Percentiles rank a stretch among this genome's conserved stretches.
Evolutionary conservation across 2,888 invertebrate genomes (phyloP).

Genomic region (Protophormia terraenovae): DNA sequence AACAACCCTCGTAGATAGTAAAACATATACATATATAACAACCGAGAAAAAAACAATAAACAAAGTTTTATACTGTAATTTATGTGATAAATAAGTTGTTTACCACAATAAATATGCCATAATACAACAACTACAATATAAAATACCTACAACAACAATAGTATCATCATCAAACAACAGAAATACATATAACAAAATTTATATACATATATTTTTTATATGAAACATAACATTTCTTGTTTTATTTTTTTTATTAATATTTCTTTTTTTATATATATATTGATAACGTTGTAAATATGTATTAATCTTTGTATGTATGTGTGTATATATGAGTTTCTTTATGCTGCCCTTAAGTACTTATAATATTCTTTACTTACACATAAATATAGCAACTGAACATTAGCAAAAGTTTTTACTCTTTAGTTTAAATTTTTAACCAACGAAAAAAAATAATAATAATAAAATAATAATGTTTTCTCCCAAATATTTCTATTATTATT

Average conservation of each 20-base stretch:
- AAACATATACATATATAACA: neutral
- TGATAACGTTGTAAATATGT: neutral
- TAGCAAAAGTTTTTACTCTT: constrained; percentile 19
- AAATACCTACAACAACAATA: neutral
- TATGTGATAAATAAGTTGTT: constrained; percentile 65
- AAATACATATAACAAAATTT: constrained; percentile 12
- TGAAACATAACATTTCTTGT: neutral
- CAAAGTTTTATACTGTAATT: constrained; percentile 59
- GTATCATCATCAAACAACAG: neutral
- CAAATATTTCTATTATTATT: constrained; percentile 36
- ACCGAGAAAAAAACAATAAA: constrained; percentile 42
- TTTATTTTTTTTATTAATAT: constrained; percentile 4
- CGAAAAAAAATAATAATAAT: neutral
- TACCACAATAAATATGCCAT: constrained; percentile 63
- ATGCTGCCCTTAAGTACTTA: neutral
- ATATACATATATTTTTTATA: neutral
- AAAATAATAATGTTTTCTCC: neutral
- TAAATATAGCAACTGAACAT: neutral
- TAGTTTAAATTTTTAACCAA: constrained; percentile 7
- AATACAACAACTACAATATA: constrained; percentile 31
- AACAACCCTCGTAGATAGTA: neutral
- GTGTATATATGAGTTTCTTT: neutral
- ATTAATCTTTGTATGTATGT: neutral
- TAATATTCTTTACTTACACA: neutral
- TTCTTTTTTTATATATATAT: neutral